Evolutionary conservation across 2,888 invertebrate genomes (phyloP).

Genomic region (Eutolmus rufibarbis): DNA sequence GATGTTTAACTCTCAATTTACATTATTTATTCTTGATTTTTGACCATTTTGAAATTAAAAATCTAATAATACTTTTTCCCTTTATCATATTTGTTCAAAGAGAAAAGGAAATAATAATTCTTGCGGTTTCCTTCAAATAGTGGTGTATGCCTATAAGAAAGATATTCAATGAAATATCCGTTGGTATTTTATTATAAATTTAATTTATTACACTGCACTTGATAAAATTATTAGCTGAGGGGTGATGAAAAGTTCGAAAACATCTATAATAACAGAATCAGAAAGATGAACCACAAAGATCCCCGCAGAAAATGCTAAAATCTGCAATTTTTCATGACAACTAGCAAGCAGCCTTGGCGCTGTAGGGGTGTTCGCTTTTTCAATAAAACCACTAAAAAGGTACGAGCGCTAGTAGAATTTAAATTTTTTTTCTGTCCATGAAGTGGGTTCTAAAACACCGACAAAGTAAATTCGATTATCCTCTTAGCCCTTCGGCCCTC

Average conservation of each 20-base stretch:
- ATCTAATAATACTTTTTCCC: too few relatives aligned
- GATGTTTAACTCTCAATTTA: too few relatives aligned
- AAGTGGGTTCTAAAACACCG: not conserved
- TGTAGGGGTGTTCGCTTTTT: not conserved
- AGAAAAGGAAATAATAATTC: too few relatives aligned
- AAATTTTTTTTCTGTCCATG: not conserved
- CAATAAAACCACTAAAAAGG: not conserved
- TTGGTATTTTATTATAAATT: not conserved
- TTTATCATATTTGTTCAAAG: too few relatives aligned
- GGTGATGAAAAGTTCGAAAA: not conserved
- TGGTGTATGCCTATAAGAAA: too few relatives aligned
- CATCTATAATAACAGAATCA: not conserved
- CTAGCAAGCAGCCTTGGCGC: not conserved
- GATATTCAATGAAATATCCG: not conserved
- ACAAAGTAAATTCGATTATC: slow-evolving; percentile 16
- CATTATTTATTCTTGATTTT: too few relatives aligned
- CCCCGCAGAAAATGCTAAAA: not conserved
- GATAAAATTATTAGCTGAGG: not conserved
- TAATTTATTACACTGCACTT: not conserved
- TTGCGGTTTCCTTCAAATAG: too few relatives aligned
- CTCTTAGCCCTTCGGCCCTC: not conserved
- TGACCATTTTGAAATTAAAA: too few relatives aligned
- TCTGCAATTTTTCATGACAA: not conserved
- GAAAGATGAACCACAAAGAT: not conserved
- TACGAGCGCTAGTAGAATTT: not conserved